Conservation (phyloP, 2,797 vertebrate species). For the Cyclura pinguis region DNA sequence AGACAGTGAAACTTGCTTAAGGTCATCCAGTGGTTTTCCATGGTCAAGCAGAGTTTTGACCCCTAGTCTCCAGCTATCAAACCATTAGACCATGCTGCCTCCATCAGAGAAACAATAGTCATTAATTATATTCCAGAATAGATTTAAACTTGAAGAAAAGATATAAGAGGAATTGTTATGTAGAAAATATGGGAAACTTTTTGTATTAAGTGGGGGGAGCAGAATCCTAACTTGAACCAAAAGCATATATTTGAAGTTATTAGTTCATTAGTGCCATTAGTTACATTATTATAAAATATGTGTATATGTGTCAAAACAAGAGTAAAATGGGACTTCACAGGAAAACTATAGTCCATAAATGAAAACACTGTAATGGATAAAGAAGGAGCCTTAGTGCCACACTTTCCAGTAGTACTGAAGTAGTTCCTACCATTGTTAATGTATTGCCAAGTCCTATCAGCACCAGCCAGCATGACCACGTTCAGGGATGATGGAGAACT, state of each 20-base stretch:
- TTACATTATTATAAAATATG: not conserved
- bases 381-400: not conserved
- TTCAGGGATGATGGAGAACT: not conserved
- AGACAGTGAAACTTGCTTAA: no score
- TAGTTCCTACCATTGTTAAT: not conserved
- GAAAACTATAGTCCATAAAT: not conserved
- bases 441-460: not conserved
- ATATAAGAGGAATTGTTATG: not conserved
- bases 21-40: no score
- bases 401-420: not conserved
- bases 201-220: not conserved
- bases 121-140: not conserved
- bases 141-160: not conserved
- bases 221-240: not conserved
- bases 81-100: no score
- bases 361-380: not conserved
- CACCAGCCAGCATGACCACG: not conserved
- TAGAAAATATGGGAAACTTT: not conserved
- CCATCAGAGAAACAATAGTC: not conserved
- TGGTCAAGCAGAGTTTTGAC: no score
- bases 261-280: no score
- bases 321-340: not conserved
- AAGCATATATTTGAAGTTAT: not conserved
- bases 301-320: no score
- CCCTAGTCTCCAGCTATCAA: no score